Conservation (phyloP, 2,888 invertebrate species). For the Synergus japonicus region DNA sequence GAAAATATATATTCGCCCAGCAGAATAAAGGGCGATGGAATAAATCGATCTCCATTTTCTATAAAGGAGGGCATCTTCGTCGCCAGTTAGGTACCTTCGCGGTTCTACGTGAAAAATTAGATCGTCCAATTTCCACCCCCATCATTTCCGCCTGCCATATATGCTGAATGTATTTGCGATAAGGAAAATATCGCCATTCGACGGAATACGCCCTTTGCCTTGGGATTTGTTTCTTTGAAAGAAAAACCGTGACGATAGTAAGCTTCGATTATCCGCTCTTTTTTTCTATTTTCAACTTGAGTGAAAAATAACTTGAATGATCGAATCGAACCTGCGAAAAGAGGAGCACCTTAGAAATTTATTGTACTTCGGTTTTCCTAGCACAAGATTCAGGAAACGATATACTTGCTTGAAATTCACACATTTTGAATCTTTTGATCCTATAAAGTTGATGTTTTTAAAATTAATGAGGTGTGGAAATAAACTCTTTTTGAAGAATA, state of each 20-base stretch:
- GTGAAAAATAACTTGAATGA: constrained; percentile 18
- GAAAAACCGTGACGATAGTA: constrained; percentile 1
- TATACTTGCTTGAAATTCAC: background rate
- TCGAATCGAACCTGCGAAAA: background rate
- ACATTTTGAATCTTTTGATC: background rate
- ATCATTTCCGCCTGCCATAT: background rate
- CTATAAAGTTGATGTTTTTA: background rate
- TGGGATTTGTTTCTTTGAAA: background rate
- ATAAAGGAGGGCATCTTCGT: constrained; percentile 19
- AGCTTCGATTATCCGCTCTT: background rate
- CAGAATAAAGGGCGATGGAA: background rate
- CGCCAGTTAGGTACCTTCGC: background rate
- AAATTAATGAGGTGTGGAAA: background rate
- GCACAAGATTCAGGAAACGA: background rate
- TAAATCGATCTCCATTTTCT: constrained; percentile 33
- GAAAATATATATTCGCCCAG: constrained; percentile 24
- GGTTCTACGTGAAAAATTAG: constrained; percentile 3
- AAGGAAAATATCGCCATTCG: background rate
- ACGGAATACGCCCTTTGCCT: constrained; percentile 4
- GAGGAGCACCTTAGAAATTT: constrained; percentile 14
- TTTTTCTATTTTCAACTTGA: background rate
- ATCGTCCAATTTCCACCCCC: background rate
- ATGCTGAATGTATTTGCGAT: constrained; percentile 29
- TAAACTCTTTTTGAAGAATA: background rate
- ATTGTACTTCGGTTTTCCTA: constrained; percentile 1